Evolutionary conservation across 2,113 vertebrate species (phyloP).

Genomic region (Thalassoma bifasciatum): DNA sequence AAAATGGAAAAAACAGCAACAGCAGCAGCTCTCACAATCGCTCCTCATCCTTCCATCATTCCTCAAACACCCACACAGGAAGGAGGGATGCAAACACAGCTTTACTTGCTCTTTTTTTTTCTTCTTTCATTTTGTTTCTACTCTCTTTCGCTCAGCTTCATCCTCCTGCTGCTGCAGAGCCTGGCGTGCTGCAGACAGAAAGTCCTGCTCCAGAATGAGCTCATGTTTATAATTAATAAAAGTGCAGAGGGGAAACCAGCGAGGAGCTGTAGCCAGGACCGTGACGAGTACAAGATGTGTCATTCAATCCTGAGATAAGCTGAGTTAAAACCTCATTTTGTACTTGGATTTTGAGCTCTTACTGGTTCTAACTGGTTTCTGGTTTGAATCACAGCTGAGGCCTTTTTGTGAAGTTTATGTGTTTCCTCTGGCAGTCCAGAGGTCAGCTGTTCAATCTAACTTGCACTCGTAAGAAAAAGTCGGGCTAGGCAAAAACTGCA

Average conservation of each 20-base stretch:
- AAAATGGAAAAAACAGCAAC: conserved; percentile 63
- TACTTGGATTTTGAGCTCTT: conserved; percentile 14
- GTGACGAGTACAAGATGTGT: conserved; percentile 50
- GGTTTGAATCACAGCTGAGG: background rate
- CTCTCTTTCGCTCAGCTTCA: conserved; percentile 22
- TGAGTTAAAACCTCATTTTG: conserved; percentile 28
- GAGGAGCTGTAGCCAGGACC: conserved; percentile 50
- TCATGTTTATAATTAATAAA: conserved; percentile 75
- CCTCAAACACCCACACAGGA: conserved; percentile 64
- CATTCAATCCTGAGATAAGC: conserved; percentile 52
- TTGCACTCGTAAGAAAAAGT: too few relatives aligned
- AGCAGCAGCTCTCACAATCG: conserved; percentile 43
- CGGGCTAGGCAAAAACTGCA: too few relatives aligned
- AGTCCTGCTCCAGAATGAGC: conserved; percentile 64
- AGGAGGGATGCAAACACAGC: conserved; percentile 40
- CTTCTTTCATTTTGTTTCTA: background rate
- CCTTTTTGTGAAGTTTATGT: background rate
- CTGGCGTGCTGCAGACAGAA: conserved; percentile 46
- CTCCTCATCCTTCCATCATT: conserved; percentile 59
- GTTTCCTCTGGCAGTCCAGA: too few relatives aligned
- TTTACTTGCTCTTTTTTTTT: background rate
- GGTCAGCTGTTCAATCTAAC: too few relatives aligned
- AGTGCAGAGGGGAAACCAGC: conserved; percentile 60
- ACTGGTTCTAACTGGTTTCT: background rate
- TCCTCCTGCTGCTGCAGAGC: conserved; percentile 42